Base-by-base conservation (phyloP, 2,113 vertebrate genomes). In the Hippopotamus amphibius region DNA sequence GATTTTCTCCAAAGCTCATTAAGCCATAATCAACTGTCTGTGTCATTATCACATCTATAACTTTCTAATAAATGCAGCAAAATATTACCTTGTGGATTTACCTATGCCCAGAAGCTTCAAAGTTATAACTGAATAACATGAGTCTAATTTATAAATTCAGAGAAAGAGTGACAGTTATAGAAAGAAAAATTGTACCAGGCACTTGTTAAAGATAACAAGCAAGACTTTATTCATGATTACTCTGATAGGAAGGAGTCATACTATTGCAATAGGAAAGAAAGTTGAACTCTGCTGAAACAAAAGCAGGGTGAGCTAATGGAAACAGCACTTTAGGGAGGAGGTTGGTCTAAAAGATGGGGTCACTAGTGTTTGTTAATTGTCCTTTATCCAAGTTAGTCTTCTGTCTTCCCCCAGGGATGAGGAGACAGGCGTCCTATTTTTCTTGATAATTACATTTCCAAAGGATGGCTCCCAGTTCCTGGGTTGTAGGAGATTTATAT, bases 41-140 rank as follows among this genome's bases (percentile, higher is more conserved):
- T 88, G 16, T 93, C 30, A 83, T 83, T 37, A 55, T 48, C 37
- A 83, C 7, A 72, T 50, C 71, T 46, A 30, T 74, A 66, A 66
- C 21, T 91, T 76, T 74, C 53, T 76, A 80, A 88, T 68, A 81
- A 6, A 43, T 46, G 24, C 3, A 46, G 3, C 9, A 65, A 95
- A 83, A 95, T 76, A 55, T 41, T 87, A 66, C 30, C 61, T 90
- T 94, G 3, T 79, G 22, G 88, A 53, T 92, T 94, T 66, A 90
- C 17, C 8, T 17, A 48, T 33, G 10, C 5, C 14, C 41, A 81
- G 24, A 88, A 82, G 33, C 37, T 77, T 59, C 66, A 80, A 83
- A 88, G 14, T 55, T 55, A 61, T 43, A 43, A 84, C 79, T 76
- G 28, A 24, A 71, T 41, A 59, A 33, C 13, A 11, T 76, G 33